A percentile compares a stretch with the other conserved stretches of the same genome.
Evolutionary conservation across 2,113 vertebrate species (phyloP).

Genomic region (Notarius lentiginosus): DNA sequence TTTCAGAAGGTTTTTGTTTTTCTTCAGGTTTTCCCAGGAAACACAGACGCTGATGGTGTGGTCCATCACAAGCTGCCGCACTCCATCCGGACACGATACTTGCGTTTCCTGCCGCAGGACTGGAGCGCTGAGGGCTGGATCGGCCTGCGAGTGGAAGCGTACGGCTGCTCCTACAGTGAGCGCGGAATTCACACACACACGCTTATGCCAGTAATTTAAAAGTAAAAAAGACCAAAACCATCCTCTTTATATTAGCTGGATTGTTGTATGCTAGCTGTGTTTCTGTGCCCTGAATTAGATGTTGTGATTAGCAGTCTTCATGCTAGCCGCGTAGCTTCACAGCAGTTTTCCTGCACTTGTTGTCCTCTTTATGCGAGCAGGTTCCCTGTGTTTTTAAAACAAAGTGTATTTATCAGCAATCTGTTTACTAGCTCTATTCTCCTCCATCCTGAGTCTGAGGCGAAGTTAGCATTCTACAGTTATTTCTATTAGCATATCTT

Average conservation of each 20-base stretch:
- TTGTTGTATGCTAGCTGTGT: not conserved
- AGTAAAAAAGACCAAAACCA: no score
- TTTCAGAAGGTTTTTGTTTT: not conserved
- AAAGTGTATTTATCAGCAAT: not conserved
- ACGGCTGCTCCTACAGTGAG: conserved; percentile 87
- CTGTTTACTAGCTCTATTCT: not conserved
- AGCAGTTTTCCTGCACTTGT: not conserved
- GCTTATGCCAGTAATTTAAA: no score
- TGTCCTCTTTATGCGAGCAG: not conserved
- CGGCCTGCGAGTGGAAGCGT: conserved; percentile 81
- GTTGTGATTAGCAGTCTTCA: not conserved
- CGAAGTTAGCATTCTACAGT: not conserved
- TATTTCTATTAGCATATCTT: not conserved
- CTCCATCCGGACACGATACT: conserved; percentile 75
- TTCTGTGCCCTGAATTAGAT: not conserved
- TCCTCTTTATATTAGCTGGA: not conserved
- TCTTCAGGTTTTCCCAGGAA: conserved; percentile 77
- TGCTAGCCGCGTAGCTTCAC: not conserved
- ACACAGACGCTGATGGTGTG: conserved; percentile 79
- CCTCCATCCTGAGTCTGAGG: not conserved
- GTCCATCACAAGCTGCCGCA: conserved; percentile 79
- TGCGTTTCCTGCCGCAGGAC: conserved; percentile 78
- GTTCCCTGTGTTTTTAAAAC: not conserved
- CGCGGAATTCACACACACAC: conserved; percentile 37
- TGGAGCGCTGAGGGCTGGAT: conserved; percentile 77